A percentile compares a stretch with the other conserved stretches of the same genome.
Conservation (phyloP, 2,113 vertebrate genomes). For the Aptenodytes patagonicus region DNA sequence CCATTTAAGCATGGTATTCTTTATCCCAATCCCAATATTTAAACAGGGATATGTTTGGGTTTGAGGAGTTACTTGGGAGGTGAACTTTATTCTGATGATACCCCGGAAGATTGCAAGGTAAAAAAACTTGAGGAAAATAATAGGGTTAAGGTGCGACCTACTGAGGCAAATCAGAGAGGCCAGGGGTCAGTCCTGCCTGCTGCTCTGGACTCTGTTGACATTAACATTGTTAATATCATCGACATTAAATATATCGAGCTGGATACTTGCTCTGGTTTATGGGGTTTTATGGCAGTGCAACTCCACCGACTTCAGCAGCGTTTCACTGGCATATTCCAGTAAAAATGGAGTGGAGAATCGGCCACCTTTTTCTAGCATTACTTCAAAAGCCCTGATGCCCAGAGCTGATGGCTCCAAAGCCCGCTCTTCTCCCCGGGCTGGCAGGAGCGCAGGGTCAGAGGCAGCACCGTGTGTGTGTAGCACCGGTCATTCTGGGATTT, state of each 20-base stretch:
- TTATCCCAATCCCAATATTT: background rate
- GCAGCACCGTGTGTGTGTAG: background rate
- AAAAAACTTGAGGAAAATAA: background rate
- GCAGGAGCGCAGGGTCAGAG: background rate
- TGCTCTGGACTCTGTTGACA: background rate
- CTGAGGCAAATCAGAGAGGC: background rate
- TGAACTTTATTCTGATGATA: background rate
- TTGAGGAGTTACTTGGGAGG: background rate
- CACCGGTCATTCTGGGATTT: background rate
- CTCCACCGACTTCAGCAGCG: background rate
- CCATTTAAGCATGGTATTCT: background rate
- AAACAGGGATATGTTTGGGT: background rate
- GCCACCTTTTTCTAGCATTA: background rate
- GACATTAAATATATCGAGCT: background rate
- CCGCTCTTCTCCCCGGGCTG: accelerated
- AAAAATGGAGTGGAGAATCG: background rate
- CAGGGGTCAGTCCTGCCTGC: background rate
- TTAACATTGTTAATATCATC: background rate
- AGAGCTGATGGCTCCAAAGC: background rate
- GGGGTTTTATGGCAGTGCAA: background rate
- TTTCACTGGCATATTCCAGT: background rate
- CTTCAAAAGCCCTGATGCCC: background rate
- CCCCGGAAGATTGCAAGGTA: background rate
- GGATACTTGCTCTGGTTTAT: background rate
- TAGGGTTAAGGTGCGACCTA: background rate